Conservation (phyloP, 2,888 invertebrate species). For the Oxytorus armatus region DNA sequence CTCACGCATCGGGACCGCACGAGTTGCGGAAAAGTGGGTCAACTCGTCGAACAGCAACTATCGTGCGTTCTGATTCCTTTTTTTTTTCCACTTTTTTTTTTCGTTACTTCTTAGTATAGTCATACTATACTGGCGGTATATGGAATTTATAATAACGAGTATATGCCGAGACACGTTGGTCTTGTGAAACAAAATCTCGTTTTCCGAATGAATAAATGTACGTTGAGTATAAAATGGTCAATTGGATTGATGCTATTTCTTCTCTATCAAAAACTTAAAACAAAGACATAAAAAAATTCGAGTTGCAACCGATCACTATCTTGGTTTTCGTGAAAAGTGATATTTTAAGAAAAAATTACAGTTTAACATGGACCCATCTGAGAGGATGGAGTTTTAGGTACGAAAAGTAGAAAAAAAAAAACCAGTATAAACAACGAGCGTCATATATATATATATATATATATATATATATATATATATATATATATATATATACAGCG, state of each 20-base stretch:
- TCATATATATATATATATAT: too few relatives aligned
- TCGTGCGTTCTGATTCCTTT: conserved; percentile 45
- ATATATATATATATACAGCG: too few relatives aligned
- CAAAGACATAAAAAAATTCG: not conserved
- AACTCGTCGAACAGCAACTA: conserved; percentile 45
- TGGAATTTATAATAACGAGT: conserved; percentile 59
- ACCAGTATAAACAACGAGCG: too few relatives aligned
- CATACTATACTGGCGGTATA: conserved; percentile 30
- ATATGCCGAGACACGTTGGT: conserved; percentile 26
- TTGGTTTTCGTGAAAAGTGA: not conserved
- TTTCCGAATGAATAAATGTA: conserved; percentile 33
- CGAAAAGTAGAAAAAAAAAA: not conserved
- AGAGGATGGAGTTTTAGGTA: not conserved
- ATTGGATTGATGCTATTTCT: conserved; percentile 27
- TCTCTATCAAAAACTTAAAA: not conserved
- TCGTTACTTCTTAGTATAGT: conserved; percentile 39
- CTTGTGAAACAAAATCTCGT: conserved; percentile 56
- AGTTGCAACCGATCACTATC: not conserved
- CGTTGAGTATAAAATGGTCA: conserved; percentile 17
- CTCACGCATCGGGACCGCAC: conserved; percentile 61
- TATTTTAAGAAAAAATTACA: not conserved
- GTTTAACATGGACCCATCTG: too few relatives aligned
- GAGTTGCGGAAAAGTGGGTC: conserved; percentile 64
- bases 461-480: too few relatives aligned
- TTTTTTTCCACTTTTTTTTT: conserved; percentile 31